Evolutionary conservation across 2,888 invertebrate genomes (phyloP), one percentile per base, ranked within the genome.

Genomic region (Monopis laevigella): DNA sequence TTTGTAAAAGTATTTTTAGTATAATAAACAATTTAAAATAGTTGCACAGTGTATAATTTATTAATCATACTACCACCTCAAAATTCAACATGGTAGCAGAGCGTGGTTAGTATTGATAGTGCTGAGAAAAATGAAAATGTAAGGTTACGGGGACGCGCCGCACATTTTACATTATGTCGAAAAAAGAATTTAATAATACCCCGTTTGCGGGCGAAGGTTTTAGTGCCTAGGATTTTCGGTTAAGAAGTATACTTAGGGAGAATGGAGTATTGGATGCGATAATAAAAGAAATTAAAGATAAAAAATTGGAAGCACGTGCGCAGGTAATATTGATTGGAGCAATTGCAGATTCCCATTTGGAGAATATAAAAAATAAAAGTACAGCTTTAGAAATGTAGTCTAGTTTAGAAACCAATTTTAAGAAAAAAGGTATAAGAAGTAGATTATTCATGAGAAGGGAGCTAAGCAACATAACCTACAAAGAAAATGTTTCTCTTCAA

Each of bases 391-490:
- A n/a, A 7, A 36, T 36, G 36, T 14, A 17, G 7, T 17, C 14
- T 17, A 36, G 11, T n/a, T 19, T 36, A 13, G 36, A 36, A 18
- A 19, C 14, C 14, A 36, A 10, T 19, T 36, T 36, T 17, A 18
- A 14, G 36, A 36, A 19, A 17, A 36, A 36, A 17, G 19, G 19
- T 11, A 13, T 19, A 24, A 1, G 29, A 29, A 29, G 29, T 29
- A 6, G 12, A 11, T 29, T 29, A 11, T 29, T 29, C n/a, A 5
- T 29, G 5, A 29, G 29, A 29, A 10, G 29, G 11, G n/a, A 29
- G 11, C n/a, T 29, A 29, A 11, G 11, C 5, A 11, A 29, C 5
- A 29, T 29, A 5, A 29, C 5, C 5, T 29, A 11, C n/a, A 29
- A 29, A 5, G 29, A 29, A 29, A 29, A 11, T 7, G 5, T 7